Conservation (phyloP, 53 echinoderm and acorn worm species). For the Echinarachnius parma region DNA sequence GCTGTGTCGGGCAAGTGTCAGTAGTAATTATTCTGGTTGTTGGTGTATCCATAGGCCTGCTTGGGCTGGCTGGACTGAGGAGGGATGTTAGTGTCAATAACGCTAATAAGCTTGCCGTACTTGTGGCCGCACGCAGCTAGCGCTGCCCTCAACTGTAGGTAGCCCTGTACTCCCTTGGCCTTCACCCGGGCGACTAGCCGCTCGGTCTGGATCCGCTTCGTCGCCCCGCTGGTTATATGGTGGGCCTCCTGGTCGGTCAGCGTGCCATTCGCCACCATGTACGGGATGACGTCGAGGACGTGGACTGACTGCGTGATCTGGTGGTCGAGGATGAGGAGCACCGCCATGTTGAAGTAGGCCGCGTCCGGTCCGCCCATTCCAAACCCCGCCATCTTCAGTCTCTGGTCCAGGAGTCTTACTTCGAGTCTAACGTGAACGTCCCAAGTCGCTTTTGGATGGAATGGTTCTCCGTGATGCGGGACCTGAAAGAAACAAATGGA, state of each 20-base stretch:
- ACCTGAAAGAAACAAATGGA: no score
- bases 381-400: slow-evolving; percentile 49
- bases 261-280: slow-evolving; percentile 15
- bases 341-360: slow-evolving; percentile 65
- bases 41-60: background rate
- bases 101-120: slow-evolving; percentile 47
- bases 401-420: no score
- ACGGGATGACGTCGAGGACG: slow-evolving; percentile 51
- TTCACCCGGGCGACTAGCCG: slow-evolving; percentile 51
- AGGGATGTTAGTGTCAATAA: slow-evolving; percentile 53
- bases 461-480: no score
- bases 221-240: slow-evolving; percentile 56
- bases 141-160: slow-evolving; percentile 55
- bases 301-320: slow-evolving; percentile 50
- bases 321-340: slow-evolving; percentile 62
- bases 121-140: slow-evolving; percentile 50
- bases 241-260: slow-evolving; percentile 25
- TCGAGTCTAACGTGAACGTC: no score
- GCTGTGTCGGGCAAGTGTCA: no score
- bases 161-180: slow-evolving; percentile 43
- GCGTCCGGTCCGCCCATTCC: slow-evolving; percentile 10
- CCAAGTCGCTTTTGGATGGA: no score
- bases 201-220: slow-evolving; percentile 55
- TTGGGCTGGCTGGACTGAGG: slow-evolving; percentile 21
- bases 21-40: slow-evolving; percentile 16